These are phyloP conservation scores for Dione juno DNA, from an alignment of 2,888 invertebrate genomes.

Conservation along the genomic window DNA sequence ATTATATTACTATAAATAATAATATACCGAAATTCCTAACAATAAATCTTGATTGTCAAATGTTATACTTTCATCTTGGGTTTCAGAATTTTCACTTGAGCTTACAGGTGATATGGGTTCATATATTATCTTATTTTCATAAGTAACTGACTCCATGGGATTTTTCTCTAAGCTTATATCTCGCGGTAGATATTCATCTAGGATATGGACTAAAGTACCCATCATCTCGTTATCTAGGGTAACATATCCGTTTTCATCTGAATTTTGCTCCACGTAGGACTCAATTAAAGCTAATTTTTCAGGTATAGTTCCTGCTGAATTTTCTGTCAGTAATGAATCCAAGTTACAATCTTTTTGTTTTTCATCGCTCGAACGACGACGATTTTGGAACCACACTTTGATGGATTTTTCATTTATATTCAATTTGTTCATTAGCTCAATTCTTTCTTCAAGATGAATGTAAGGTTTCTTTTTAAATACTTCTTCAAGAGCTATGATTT, in stretches of 20 bases:
- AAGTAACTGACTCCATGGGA: conserved; percentile 24
- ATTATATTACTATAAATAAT: conserved; percentile 1
- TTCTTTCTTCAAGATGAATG: conserved; percentile 87
- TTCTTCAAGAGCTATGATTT: conserved; percentile 88
- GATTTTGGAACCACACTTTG: conserved; percentile 91
- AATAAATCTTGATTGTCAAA: neutral
- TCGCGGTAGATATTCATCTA: conserved; percentile 53
- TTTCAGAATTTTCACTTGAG: conserved; percentile 43
- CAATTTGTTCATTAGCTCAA: conserved; percentile 83
- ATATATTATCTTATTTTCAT: conserved; percentile 49
- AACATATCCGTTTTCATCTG: conserved; percentile 60
- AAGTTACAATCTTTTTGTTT: conserved; percentile 46
- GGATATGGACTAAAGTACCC: conserved; percentile 54
- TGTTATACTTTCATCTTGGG: conserved; percentile 27
- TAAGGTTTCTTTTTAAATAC: conserved; percentile 87
- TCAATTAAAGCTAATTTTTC: conserved; percentile 56
- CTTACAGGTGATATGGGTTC: conserved; percentile 69
- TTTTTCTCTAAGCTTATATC: conserved; percentile 28
- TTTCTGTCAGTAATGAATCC: conserved; percentile 44
- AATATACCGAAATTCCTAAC: conserved; percentile 3
- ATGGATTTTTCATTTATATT: conserved; percentile 86
- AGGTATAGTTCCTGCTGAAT: conserved; percentile 33
- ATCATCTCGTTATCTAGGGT: conserved; percentile 58
- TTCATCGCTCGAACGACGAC: conserved; percentile 82
- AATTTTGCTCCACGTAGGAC: conserved; percentile 55